These are phyloP conservation scores for Balanococcus diminutus DNA, from an alignment of 2,888 invertebrate genomes.

Conservation along the genomic window DNA sequence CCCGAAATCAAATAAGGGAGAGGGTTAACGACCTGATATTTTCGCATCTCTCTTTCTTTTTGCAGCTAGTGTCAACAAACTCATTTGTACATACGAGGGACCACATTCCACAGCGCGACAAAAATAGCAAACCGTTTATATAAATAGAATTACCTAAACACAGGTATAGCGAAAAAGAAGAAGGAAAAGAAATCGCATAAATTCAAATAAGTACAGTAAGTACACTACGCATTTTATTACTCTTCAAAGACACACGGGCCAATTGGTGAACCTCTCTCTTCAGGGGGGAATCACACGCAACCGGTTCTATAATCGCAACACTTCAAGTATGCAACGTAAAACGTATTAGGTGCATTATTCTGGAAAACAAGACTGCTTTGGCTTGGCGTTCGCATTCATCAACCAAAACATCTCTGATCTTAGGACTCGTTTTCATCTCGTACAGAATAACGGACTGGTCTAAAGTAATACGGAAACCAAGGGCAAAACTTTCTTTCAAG, in stretches of 20 bases:
- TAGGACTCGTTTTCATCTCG: slow-evolving; percentile 10
- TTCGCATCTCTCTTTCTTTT: not conserved
- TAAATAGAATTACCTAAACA: not conserved
- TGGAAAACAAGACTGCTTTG: not conserved
- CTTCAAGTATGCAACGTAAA: slow-evolving; percentile 12
- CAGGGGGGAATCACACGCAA: not conserved
- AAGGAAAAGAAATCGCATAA: not conserved
- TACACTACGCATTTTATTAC: not conserved
- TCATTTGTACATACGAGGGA: not conserved
- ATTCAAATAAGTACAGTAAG: not conserved
- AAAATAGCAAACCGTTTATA: not conserved
- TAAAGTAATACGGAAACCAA: not conserved
- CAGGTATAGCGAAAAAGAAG: not conserved
- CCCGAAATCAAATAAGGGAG: too few relatives aligned
- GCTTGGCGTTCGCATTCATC: not conserved
- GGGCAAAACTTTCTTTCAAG: slow-evolving; percentile 32
- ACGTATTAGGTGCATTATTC: slow-evolving; percentile 19
- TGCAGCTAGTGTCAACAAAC: not conserved
- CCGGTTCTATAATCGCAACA: not conserved
- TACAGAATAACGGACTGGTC: not conserved
- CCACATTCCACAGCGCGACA: not conserved
- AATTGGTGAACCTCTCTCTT: not conserved
- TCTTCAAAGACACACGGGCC: not conserved
- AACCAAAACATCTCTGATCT: not conserved
- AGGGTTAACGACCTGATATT: too few relatives aligned